Evolutionary conservation across 1,140 invertebrate genomes (phyloP).

Genomic region (Hyposmocoma kahamanoa): DNA sequence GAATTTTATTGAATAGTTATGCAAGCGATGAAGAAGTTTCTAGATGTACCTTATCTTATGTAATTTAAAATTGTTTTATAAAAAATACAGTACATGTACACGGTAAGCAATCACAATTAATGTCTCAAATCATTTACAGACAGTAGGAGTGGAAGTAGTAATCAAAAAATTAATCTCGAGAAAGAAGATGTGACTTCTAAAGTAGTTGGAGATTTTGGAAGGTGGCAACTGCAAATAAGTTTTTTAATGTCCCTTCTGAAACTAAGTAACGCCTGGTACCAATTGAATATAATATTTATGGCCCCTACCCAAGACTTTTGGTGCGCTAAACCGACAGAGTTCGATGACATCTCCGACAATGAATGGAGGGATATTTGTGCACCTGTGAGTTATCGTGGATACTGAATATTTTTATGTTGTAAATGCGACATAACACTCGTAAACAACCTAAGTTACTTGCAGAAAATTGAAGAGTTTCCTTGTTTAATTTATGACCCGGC

Average conservation of each 20-base stretch:
- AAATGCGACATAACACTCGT: too few species aligned
- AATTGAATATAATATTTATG: conserved; percentile 77
- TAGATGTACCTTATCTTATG: too few species aligned
- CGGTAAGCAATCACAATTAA: neutral
- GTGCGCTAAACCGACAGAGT: conserved; percentile 52
- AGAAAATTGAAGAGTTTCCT: conserved; percentile 49
- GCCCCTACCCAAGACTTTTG: conserved; percentile 75
- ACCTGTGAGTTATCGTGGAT: conserved; percentile 59
- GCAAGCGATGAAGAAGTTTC: too few species aligned
- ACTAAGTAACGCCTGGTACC: conserved; percentile 79
- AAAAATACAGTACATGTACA: too few species aligned
- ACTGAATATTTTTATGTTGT: neutral
- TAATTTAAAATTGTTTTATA: too few species aligned
- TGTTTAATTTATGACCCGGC: conserved; percentile 62
- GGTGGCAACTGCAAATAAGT: conserved; percentile 80
- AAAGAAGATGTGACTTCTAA: conserved; percentile 32
- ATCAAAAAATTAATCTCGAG: neutral
- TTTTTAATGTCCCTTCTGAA: conserved; percentile 79
- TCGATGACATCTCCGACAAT: conserved; percentile 33
- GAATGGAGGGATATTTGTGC: conserved; percentile 55
- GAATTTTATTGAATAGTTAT: too few species aligned
- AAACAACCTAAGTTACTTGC: too few species aligned
- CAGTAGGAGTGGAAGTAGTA: too few species aligned
- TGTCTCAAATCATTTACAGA: neutral
- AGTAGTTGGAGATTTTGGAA: conserved; percentile 79